Base-by-base conservation (phyloP, 2,888 invertebrate genomes). In the Hirtodrosophila duncani region DNA sequence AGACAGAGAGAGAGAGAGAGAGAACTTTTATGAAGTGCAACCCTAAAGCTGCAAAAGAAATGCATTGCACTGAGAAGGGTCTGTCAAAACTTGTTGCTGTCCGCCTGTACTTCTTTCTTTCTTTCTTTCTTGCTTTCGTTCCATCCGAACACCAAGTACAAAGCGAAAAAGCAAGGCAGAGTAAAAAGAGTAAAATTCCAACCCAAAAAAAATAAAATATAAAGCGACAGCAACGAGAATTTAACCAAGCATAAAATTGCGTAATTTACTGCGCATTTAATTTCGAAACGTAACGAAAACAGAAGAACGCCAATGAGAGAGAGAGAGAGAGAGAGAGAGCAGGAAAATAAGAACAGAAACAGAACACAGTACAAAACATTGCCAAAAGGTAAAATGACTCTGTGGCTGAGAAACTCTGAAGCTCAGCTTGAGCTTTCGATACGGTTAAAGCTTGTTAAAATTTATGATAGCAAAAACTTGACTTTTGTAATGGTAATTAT, bases 161-260 rank as follows among this genome's bases (percentile, higher is more conserved):
- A n/a, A n/a, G n/a, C n/a, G n/a, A n/a, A n/a, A n/a, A n/a, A n/a
- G n/a, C n/a, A n/a, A n/a, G n/a, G n/a, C n/a, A n/a, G n/a, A n/a
- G n/a, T n/a, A n/a, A n/a, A n/a, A n/a, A n/a, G n/a, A n/a, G n/a
- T n/a, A n/a, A n/a, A n/a, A n/a, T n/a, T n/a, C n/a, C n/a, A n/a
- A n/a, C n/a, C 26, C 43, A 37, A 23, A 34, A 39, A 31, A 46
- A 49, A 49, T 21, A 27, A 17, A 49, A 38, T 49, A 38, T 29
- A 7, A 33, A 34, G 18, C 18, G 14, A 23, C 13, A 37, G 29
- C 53, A 55, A 21, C 53, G 36, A 34, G 30, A 63, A 61, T 50
- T 64, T 64, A 75, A 75, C 78, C 70, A 75, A 78, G 78, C 78
- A 67, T 63, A 58, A 78, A 75, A 75, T 78, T 75, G 78, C 66